Base-by-base conservation (phyloP, 2,888 invertebrate species). In the Heliconius aoede region DNA sequence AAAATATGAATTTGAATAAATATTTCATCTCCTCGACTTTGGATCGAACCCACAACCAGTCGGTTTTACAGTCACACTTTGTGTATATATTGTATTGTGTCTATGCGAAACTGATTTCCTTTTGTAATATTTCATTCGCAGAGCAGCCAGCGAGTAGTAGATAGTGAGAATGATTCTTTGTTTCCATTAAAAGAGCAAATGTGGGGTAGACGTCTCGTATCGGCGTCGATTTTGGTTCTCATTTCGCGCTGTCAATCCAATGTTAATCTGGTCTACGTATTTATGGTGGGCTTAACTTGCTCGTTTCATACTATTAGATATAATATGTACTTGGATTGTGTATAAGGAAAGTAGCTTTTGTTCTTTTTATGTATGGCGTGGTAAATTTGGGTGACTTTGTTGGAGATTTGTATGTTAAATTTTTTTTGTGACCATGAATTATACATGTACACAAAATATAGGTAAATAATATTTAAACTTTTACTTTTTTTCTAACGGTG, bases 171-270 rank as follows among this genome's bases (percentile, higher is more conserved):
- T 68, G 62, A 51, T 58, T 28, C 75, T 58, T 76, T 76, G 75
- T 76, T 72, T 76, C 71, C 75, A 71, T 72, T 55, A 75, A 71
- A 24, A 72, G 55, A 72, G 72, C 65, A 72, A 76, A 76, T 76
- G 75, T 72, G 75, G 71, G 55, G 24, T 69, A 51, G 71, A 71
- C 58, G 72, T 36, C 69, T 64, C 71, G 75, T 40, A 71, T 76
- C 58, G 51, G 71, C 62, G 32, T 71, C 71, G 58, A 64, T 58
- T 76, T 76, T n/a, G 36, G 21, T 58, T 72, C 26, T 72, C 72
- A 72, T 72, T 72, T 72, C 61, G 72, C 60, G 60, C 26, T 72
- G 60, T 72, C 61, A 72, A 72, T 72, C 72, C 61, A 72, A 61
- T 72, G 72, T 72, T 72, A 72, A 72, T 72, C 72, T 60, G 60